These are phyloP conservation scores for Loris lydekkerianus DNA, from an alignment of 2,797 vertebrate genomes.

Conservation along the genomic window DNA sequence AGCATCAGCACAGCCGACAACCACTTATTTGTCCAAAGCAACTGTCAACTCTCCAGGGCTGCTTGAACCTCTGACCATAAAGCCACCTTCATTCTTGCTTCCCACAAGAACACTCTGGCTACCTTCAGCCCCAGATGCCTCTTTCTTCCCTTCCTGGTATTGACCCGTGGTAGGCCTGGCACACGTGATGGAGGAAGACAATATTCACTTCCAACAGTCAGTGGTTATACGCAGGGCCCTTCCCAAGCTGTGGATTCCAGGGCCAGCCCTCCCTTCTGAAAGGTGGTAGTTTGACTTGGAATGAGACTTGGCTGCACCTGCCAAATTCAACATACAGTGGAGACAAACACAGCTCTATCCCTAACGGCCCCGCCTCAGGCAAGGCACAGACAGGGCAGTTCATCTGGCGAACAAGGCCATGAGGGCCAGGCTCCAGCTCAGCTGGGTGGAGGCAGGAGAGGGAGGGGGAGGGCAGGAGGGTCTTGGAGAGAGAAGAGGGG, in stretches of 20 bases:
- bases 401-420: conserved; percentile 77
- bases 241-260: conserved; percentile 17
- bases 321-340: conserved; percentile 88
- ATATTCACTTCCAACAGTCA: not conserved
- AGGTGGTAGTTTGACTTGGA: conserved; percentile 87
- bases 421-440: conserved; percentile 70
- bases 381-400: conserved; percentile 77
- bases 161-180: not conserved
- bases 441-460: not conserved
- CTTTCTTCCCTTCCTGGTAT: not conserved
- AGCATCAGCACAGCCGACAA: accelerated
- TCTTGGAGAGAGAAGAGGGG: not conserved
- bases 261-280: conserved; percentile 77
- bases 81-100: not conserved
- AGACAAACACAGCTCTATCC: conserved; percentile 86
- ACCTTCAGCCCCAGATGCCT: not conserved
- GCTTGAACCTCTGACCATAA: not conserved
- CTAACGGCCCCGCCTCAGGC: conserved; percentile 72
- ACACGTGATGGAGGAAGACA: not conserved
- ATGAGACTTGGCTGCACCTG: conserved; percentile 76
- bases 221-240: conserved; percentile 57
- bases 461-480: conserved; percentile 71
- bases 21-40: not conserved
- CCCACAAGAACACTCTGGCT: not conserved
- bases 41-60: not conserved